Conservation (phyloP, 2,797 vertebrate species). For the Phataginus tricuspis region DNA sequence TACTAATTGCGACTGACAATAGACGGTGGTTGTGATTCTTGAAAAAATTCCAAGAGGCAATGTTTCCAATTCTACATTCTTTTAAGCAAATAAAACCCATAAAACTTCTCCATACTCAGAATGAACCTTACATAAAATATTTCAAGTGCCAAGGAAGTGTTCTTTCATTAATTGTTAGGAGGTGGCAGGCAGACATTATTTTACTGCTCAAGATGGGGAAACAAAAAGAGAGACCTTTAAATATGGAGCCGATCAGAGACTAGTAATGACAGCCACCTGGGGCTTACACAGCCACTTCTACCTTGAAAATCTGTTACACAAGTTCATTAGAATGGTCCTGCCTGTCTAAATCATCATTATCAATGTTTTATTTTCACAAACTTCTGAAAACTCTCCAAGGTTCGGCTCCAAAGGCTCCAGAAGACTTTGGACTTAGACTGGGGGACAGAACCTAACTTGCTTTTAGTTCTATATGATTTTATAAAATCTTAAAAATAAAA, state of each 20-base stretch:
- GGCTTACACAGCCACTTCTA: not conserved
- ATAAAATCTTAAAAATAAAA: not conserved
- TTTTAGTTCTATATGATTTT: not conserved
- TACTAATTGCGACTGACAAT: constrained; percentile 63
- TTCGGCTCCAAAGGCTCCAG: not conserved
- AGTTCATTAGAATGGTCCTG: not conserved
- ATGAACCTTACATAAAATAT: not conserved
- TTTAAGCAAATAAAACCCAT: not conserved
- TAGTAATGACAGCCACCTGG: too few species aligned
- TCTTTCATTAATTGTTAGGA: not conserved
- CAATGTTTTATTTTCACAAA: not conserved
- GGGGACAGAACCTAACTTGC: not conserved
- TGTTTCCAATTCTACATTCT: not conserved
- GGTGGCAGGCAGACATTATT: not conserved
- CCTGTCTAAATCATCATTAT: not conserved
- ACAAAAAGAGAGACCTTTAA: not conserved
- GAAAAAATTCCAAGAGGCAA: not conserved
- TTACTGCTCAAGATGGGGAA: not conserved
- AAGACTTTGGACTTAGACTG: not conserved
- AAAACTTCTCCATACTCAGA: not conserved
- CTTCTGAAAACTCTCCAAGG: not conserved
- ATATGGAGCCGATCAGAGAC: not conserved
- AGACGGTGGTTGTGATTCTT: not conserved
- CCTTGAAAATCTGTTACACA: not conserved
- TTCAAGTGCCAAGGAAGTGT: not conserved